Percentiles rank a stretch among this genome's conserved stretches.
Conservation (phyloP, 2,797 vertebrate genomes). For the Centropyge bicolor region DNA sequence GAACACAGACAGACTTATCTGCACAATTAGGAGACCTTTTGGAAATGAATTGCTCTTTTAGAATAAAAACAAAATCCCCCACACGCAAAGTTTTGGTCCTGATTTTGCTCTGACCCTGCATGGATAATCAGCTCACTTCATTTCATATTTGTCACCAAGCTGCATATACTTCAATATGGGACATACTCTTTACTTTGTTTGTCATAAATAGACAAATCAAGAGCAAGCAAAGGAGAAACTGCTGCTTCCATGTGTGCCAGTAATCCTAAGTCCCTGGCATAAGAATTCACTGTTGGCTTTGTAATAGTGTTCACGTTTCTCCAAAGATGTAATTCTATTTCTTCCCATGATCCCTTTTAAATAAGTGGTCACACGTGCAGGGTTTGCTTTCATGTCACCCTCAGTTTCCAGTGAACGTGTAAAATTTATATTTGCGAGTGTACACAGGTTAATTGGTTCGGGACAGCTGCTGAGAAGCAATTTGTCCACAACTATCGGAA, state of each 20-base stretch:
- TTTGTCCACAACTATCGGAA: conserved; percentile 48
- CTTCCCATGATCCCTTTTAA: not conserved
- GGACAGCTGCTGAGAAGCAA: conserved; percentile 53
- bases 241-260: not conserved
- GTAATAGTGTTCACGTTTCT: conserved; percentile 11
- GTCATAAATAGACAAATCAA: conserved; percentile 1
- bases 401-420: conserved; percentile 18
- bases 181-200: not conserved
- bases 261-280: not conserved
- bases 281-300: conserved; percentile 1
- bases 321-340: conserved; percentile 3
- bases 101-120: not conserved
- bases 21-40: conserved; percentile 19
- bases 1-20: conserved; percentile 23
- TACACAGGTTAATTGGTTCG: conserved; percentile 58
- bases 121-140: not conserved
- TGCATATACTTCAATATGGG: not conserved
- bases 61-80: conserved; percentile 22
- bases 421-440: conserved; percentile 12
- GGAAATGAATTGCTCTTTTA: conserved; percentile 25
- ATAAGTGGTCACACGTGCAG: not conserved
- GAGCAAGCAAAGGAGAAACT: not conserved
- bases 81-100: not conserved
- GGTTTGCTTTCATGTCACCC: conserved; percentile 22
- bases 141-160: conserved; percentile 17